Evolutionary conservation across 2,113 vertebrate species (phyloP), one percentile per base, ranked within the genome.

Genomic region (Cynopterus brachyotis): DNA sequence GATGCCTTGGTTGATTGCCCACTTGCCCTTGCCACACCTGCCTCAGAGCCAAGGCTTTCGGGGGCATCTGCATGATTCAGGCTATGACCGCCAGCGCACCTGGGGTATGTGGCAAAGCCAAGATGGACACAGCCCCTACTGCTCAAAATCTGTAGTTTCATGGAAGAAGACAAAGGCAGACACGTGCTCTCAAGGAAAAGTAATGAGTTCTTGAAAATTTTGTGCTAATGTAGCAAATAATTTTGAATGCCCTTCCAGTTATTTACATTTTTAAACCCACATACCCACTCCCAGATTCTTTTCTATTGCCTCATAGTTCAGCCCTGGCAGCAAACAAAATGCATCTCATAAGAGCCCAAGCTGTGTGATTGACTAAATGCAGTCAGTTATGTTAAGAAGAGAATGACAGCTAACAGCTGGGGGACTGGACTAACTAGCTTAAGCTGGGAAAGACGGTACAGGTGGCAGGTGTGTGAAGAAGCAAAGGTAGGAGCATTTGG

Each of bases 401-500:
- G 72, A 40, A 37, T 30, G 94, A 47, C 92, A 88, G 89, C 92
- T 76, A 94, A 92, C 40, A 20, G 40, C 20, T 69, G 80, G 64
- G 87, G 88, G 69, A 67, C 40, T 15, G 75, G 53, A 90, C 70
- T 55, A 40, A 50, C 47, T 67, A 70, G 70, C 75, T 76, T 45
- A 42, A 59, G 73, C 83, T 76, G 47, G 76, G 92, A 91, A 73
- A 75, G 93, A 73, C 79, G 89, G 76, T 84, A 94, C 97, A 97
- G 97, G 96, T 94, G 87, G 95, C 66, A 80, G 90, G 69, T 88
- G 66, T 93, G 92, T 92, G 40, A 76, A 35, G 76, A 79, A 76
- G 64, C 86, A 80, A 66, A 78, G 59, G 72, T 32, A 80, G 90
- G 70, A 55, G 62, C 4, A 4, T 53, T 88, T 30, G 28, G 84